Base-by-base conservation (phyloP, 1,140 invertebrate species). In the Monomorium pharaonis region DNA sequence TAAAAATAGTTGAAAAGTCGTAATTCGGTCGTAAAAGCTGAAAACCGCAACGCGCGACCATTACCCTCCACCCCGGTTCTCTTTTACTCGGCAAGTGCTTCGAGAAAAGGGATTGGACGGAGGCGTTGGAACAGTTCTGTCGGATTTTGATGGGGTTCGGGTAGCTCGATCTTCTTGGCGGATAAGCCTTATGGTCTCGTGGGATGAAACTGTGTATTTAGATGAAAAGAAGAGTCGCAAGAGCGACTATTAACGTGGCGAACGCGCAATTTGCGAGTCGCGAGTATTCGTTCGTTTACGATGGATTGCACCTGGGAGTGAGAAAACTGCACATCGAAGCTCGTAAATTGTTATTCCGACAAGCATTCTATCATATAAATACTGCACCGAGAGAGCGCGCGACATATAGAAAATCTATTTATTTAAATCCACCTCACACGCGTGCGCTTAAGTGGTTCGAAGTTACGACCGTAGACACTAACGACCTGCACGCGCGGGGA, bases 1-100 rank as follows among this genome's bases (percentile, higher is more conserved):
- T 94, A 94, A 94, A 94, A 94, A 94, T 94, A 94, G 93, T 94
- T 94, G 91, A 91, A 92, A 94, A 94, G 90, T 94, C 92, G 93
- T 94, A 94, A 94, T 91, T 93, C 89, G 91, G 91, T 93, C 92
- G 92, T 94, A 94, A 94, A 94, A 90, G 90, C 92, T 91, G 89
- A 92, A 92, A 94, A 91, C 93, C 92, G 90, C 93, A 92, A 93
- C 90, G 92, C 89, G 83, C 88, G 58, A 88, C 91, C 92, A 91
- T 93, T 92, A 93, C 88, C 88, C 89, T 76, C 86, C n/a, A n/a
- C 24, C 51, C 54, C 60, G 16, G 21, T 67, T 27, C 80, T 86
- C 78, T 74, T 72, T 85, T 76, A 88, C 85, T 77, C 60, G 67
- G 85, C 80, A 84, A 86, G 89, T 90, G 89, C 87, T 84, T 69